These are phyloP conservation scores for Neuroscelio doddi DNA, from an alignment of 2,888 invertebrate genomes.

Conservation along the genomic window DNA sequence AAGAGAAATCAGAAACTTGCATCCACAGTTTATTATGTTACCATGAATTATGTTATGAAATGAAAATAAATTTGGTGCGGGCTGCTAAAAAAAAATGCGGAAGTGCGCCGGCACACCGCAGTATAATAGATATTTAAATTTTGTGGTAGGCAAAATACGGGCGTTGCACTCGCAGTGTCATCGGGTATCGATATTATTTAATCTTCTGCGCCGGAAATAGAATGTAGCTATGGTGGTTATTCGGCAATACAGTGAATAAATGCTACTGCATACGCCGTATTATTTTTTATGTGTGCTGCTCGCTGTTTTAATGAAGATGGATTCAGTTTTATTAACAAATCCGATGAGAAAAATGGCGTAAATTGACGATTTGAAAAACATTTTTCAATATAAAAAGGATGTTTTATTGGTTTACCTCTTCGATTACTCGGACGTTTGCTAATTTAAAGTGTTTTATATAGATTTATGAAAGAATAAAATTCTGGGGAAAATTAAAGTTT, in stretches of 20 bases:
- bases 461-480: too few relatives aligned
- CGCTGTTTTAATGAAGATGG: constrained; percentile 12
- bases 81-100: constrained; percentile 46
- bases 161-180: constrained; percentile 49
- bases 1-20: constrained; percentile 30
- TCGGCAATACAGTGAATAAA: constrained; percentile 39
- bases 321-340: not conserved
- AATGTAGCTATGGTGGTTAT: constrained; percentile 38
- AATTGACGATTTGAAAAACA: too few relatives aligned
- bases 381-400: too few relatives aligned
- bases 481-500: too few relatives aligned
- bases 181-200: constrained; percentile 61
- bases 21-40: constrained; percentile 37
- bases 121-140: constrained; percentile 66
- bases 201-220: constrained; percentile 56
- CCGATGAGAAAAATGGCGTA: not conserved
- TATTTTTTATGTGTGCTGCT: constrained; percentile 33
- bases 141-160: constrained; percentile 56
- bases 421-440: too few relatives aligned
- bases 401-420: too few relatives aligned
- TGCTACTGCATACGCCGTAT: constrained; percentile 36
- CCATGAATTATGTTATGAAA: constrained; percentile 50
- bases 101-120: constrained; percentile 46
- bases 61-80: constrained; percentile 55
- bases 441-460: too few relatives aligned